Base-by-base conservation (phyloP, 2,888 invertebrate species). In the Aphidoletes aphidimyza region DNA sequence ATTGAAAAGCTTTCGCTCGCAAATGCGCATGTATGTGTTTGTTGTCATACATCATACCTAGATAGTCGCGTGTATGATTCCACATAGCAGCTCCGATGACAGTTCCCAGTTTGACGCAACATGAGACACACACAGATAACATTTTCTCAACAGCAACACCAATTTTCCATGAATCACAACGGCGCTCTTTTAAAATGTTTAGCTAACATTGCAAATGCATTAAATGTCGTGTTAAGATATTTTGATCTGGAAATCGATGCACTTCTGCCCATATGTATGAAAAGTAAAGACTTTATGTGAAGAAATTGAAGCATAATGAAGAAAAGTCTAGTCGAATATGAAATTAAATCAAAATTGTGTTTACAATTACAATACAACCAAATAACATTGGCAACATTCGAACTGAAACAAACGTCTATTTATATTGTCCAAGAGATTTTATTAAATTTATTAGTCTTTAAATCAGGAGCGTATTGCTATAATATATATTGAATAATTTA, bases 11-110 rank as follows among this genome's bases (percentile, higher is more conserved):
- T 69, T 69, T 69, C 69, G 30, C 30, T 69, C 69, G n/a, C 69
- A 69, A 69, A 34, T 69, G 69, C 69, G 69, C 69, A 69, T 69
- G 69, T 69, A 69, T 30, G 34, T 69, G 69, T 69, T 69, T 69
- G 69, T 69, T 69, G 30, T 54, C 54, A 54, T 54, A 54, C 54
- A 14, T 54, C 54, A 54, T 54, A 54, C 54, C 22, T 54, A 54
- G 54, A 54, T 54, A 54, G 54, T 69, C 69, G 69, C 69, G 69
- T 69, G 69, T 69, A 69, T 69, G 30, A 69, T 69, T 54, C 22
- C 26, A n/a, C 54, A 22, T 54, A 54, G 54, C 54, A 69, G 69
- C 69, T 22, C 0, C 11, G 14, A 30, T 69, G 69, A 69, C 69
- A 69, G 69, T 30, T 69, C 69, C 30, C 6, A 9, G 42, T 6